Evolutionary conservation across 64 coral and sea anemone species (phyloP), one percentile per base, ranked within the genome.

Genomic region (Actinia tenebrosa): DNA sequence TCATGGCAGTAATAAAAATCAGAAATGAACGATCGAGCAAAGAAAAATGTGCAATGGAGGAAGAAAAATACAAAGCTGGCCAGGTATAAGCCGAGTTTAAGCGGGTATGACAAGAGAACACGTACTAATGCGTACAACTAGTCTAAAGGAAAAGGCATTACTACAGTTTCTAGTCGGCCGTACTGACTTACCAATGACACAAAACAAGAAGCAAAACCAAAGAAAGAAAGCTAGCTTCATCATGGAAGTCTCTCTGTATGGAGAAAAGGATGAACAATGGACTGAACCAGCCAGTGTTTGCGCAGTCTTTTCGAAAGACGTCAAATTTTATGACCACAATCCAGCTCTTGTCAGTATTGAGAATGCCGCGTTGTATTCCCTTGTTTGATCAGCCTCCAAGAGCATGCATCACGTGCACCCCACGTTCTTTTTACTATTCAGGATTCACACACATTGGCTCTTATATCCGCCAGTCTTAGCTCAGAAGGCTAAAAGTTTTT

Each of bases 171-270:
- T 9, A 66, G 63, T 66, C n/a, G n/a, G n/a, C 30, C 20, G 1
- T 66, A 5, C 63, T 66, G 4, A 43, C 69, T 27, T 75, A 75
- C 69, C 69, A 30, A 43, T 75, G 25, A 25, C 26, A 10, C 26
- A 75, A 75, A 75, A 42, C 69, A 75, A 75, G 69, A 75, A 75
- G 69, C 37, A 42, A 11, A 75, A 75, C 69, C 11, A 75, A 75
- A 75, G 69, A 43, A 27, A 75, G 10, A 75, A 75, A 25, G 42
- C 26, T 75, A 42, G 23, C 13, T 75, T 75, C 69, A 75, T 75
- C 69, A 3, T 75, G 9, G 25, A 10, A 75, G 3, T 15, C 27
- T 42, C 25, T 27, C n/a, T 75, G 14, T 75, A 16, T 16, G 15
- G 56, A 26, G 69, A 26, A 42, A 3, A 75, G 69, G 25, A 75